Evolutionary conservation across 2,113 vertebrate species (phyloP), one percentile per base, ranked within the genome.

Genomic region (Tragelaphus strepsiceros): DNA sequence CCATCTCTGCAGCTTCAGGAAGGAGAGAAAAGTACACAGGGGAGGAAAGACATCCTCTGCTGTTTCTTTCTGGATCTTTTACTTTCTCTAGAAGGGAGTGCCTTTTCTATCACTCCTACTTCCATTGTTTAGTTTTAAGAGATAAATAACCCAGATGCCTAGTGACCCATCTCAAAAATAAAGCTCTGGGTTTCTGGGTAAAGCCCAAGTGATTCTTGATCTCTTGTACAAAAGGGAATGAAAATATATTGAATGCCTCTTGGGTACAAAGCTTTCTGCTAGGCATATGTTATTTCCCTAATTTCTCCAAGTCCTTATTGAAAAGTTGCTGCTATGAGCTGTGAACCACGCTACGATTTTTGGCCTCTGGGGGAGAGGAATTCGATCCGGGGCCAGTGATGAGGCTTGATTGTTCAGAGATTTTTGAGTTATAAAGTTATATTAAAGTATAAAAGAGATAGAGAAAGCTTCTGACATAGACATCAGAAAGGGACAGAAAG

Each of bases 61-160:
- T 71, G 32, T 61, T 91, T 97, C 54, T 92, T 93, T 94, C 32
- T 89, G 21, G 13, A 71, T 82, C 71, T 56, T 86, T 91, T 16
- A 16, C 24, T 91, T 94, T 80, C 24, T 95, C 54, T 93, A 43
- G 24, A 56, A 84, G 15, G 3, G 62, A 15, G 8, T 14, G 39
- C 64, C 30, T 80, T 93, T 92, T 28, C 53, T 19, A 96, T 62
- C 7, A 85, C 26, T 58, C 51, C 46, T 90, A 49, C 26, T 90
- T 53, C 49, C 30, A 90, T 62, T 88, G 39, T 96, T 97, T 95
- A 90, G 6, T 87, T 88, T 95, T 86, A 9, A 88, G 64, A 95
- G 80, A 78, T 56, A 86, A 97, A 85, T 92, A 84, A 87, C 39
- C 88, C n/a, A 95, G 30, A 64, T 95, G 14, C 53, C 78, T 92